Percentiles rank a stretch among this genome's conserved stretches.
Conservation (phyloP, 2,797 vertebrate species). For the Enteromius paludinosus region DNA sequence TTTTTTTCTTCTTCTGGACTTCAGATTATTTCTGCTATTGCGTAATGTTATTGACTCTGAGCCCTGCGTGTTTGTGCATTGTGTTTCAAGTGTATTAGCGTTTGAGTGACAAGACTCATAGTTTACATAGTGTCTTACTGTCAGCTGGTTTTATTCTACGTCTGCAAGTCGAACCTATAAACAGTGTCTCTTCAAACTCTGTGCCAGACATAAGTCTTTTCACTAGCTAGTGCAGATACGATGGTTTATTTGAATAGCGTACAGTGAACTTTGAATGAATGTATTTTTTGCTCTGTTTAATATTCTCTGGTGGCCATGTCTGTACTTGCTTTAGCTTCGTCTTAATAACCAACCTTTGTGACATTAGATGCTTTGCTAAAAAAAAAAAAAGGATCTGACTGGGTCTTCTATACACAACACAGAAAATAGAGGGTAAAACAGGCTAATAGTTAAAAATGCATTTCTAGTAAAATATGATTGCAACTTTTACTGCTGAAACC, state of each 20-base stretch:
- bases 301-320: neutral
- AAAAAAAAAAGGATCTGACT: neutral
- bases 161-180: slow-evolving; percentile 28
- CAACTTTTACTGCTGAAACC: neutral
- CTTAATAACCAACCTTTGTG: neutral
- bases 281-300: slow-evolving; percentile 12
- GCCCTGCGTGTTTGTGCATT: slow-evolving; percentile 37
- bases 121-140: slow-evolving; percentile 53
- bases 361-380: neutral
- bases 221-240: slow-evolving; percentile 9
- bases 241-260: slow-evolving; percentile 19
- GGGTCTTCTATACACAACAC: neutral
- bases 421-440: neutral
- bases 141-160: slow-evolving; percentile 33
- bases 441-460: neutral
- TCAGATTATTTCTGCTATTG: neutral
- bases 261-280: slow-evolving; percentile 20
- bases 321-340: neutral
- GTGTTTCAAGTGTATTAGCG: slow-evolving; percentile 45
- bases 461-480: neutral
- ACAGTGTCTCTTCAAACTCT: neutral
- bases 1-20: neutral
- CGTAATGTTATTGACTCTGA: neutral
- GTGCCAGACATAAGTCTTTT: slow-evolving; percentile 29
- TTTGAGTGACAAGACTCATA: slow-evolving; percentile 33